Percentiles rank a stretch among this genome's conserved stretches.
Evolutionary conservation across 2,113 vertebrate species (phyloP).

Genomic region (Erythrolamprus reginae): DNA sequence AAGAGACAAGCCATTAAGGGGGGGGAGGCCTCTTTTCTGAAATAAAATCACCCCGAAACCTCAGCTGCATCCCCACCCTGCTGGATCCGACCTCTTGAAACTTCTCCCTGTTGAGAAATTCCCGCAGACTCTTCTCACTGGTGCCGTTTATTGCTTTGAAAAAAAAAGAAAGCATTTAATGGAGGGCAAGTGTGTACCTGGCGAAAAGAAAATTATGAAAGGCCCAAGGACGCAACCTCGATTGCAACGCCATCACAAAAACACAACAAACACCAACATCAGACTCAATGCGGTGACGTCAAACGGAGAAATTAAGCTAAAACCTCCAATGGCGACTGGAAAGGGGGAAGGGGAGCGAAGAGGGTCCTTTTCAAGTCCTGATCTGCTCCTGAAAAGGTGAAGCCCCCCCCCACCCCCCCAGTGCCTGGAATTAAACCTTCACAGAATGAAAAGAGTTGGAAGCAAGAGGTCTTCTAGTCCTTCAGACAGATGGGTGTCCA

Average conservation of each 20-base stretch:
- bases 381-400: not conserved
- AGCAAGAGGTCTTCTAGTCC: fast-evolving
- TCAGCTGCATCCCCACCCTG: not conserved
- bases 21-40: not conserved
- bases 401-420: too few species aligned
- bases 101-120: not conserved
- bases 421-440: not conserved
- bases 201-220: not conserved
- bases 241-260: not conserved
- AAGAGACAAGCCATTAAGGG: not conserved
- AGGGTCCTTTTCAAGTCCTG: not conserved
- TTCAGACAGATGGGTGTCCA: too few species aligned
- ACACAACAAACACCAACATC: not conserved
- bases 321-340: not conserved
- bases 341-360: too few species aligned
- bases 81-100: not conserved
- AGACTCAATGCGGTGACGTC: not conserved
- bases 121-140: not conserved
- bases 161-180: not conserved
- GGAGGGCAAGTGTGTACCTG: not conserved
- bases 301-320: not conserved
- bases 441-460: too few species aligned
- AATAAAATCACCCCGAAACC: not conserved
- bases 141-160: fast-evolving
- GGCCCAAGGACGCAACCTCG: not conserved